phyloP scores from a whole-genome alignment of 2,888 invertebrate species.

The Xanthorhoe spadicearia region DNA sequence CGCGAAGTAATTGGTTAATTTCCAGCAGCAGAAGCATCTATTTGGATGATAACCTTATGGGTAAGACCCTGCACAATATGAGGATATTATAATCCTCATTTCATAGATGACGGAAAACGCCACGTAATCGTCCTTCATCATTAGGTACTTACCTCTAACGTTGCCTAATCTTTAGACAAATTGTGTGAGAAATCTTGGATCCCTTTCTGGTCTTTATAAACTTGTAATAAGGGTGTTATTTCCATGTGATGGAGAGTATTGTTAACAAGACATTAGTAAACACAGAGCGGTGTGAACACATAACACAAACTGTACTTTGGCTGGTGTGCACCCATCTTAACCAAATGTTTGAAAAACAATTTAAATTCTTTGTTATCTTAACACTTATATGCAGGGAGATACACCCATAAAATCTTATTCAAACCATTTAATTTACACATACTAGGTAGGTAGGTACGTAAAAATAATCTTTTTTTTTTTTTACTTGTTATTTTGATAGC shows the following conservation, averaged over 20 bases:
- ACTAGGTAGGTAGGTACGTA: too few relatives aligned
- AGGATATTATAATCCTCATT: conserved; percentile 22
- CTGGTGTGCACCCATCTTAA: neutral
- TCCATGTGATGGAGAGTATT: neutral
- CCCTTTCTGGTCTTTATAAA: conserved; percentile 7
- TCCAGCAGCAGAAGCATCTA: neutral
- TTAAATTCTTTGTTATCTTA: neutral
- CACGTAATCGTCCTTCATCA: conserved; percentile 30
- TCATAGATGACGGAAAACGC: conserved; percentile 29
- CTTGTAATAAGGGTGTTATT: conserved; percentile 14
- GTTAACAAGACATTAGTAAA: conserved; percentile 27
- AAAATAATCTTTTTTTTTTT: too few relatives aligned
- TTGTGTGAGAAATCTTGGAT: conserved; percentile 9
- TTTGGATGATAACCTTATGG: too few relatives aligned
- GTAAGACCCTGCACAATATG: conserved; percentile 15
- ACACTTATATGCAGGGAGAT: too few relatives aligned
- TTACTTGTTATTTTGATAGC: too few relatives aligned
- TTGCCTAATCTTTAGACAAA: conserved; percentile 35
- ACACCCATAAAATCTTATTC: too few relatives aligned
- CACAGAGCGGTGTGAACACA: conserved; percentile 21
- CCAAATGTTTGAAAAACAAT: neutral
- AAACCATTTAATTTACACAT: too few relatives aligned
- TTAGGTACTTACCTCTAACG: conserved; percentile 19
- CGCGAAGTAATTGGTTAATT: neutral
- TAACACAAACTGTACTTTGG: conserved; percentile 15